Percentiles rank a stretch among this genome's conserved stretches.
phyloP scores from a whole-genome alignment of 2,113 vertebrate species.

The Poeciliopsis occidentalis region DNA sequence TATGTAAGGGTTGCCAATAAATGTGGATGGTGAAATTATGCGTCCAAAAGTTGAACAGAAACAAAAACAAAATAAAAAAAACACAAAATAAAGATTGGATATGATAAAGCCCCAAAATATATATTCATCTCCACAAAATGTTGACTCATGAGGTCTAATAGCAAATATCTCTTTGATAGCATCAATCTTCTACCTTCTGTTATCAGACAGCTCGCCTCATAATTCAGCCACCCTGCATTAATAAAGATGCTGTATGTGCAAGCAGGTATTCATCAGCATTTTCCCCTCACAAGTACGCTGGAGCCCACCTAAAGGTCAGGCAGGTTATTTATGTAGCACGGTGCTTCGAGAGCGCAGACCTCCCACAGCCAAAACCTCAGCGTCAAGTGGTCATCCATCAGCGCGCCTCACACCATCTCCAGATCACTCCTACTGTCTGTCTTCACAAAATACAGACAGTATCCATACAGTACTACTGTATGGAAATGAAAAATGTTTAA shows the following conservation, averaged over 20 bases:
- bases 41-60: not conserved
- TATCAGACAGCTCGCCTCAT: not conserved
- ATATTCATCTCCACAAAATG: not conserved
- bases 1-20: not conserved
- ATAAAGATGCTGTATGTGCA: too few species aligned
- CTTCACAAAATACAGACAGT: constrained; percentile 7
- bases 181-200: not conserved
- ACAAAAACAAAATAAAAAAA: not conserved
- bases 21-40: not conserved
- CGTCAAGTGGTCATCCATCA: constrained; percentile 30
- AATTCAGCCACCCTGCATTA: constrained; percentile 35
- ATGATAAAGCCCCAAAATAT: not conserved
- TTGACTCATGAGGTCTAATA: not conserved
- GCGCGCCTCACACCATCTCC: constrained; percentile 8
- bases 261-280: too few species aligned
- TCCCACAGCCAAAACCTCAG: constrained; percentile 37
- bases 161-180: not conserved
- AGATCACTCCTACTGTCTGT: not conserved
- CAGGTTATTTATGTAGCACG: too few species aligned
- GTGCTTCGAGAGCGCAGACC: too few species aligned
- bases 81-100: not conserved
- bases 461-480: too few species aligned
- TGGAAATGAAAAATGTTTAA: constrained; percentile 1
- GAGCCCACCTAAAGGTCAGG: too few species aligned
- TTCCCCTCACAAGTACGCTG: too few species aligned